phyloP scores from a whole-genome alignment of 2,113 vertebrate genomes.

The Arizona elegans region DNA sequence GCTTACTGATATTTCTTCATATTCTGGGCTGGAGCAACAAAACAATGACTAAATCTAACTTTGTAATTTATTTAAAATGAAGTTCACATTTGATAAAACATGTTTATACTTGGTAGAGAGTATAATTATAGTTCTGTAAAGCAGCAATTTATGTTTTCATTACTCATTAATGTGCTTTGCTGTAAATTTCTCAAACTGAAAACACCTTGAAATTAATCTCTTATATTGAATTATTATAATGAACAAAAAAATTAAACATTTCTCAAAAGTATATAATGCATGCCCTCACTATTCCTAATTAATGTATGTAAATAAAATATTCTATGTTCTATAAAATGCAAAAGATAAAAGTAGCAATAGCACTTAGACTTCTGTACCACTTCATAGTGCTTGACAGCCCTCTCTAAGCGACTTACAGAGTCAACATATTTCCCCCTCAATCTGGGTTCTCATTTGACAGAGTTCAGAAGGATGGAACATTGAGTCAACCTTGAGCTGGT shows the following conservation, averaged over 20 bases:
- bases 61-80: background rate
- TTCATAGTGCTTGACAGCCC: too few species aligned
- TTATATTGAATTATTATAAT: background rate
- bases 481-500: too few species aligned
- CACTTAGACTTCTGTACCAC: background rate
- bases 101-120: background rate
- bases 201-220: background rate
- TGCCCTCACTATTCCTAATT: background rate
- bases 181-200: background rate
- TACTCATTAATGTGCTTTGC: background rate
- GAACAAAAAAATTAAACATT: background rate
- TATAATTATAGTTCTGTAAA: background rate
- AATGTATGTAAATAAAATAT: background rate
- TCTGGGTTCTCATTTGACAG: too few species aligned
- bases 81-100: background rate
- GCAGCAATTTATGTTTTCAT: background rate
- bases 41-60: background rate
- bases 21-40: constrained; percentile 1
- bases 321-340: background rate
- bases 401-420: too few species aligned
- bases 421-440: too few species aligned
- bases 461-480: too few species aligned
- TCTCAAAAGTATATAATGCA: background rate
- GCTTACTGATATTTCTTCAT: background rate
- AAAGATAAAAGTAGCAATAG: background rate